A percentile compares a stretch with the other conserved stretches of the same genome.
Evolutionary conservation across 1,140 invertebrate species (phyloP).

Genomic region (Panulirus ornatus): DNA sequence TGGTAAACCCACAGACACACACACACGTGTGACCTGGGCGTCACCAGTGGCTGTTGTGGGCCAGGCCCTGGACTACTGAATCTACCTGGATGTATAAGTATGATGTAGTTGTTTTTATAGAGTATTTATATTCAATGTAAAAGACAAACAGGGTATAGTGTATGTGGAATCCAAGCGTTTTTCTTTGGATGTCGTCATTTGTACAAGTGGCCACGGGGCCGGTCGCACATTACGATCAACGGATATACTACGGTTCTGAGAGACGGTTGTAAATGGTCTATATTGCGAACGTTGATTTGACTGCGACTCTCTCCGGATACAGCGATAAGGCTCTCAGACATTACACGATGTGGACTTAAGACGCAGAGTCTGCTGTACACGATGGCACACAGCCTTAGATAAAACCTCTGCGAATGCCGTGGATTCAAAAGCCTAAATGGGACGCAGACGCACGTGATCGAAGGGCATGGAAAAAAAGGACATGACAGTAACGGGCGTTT

Average conservation of each 20-base stretch:
- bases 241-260: neutral
- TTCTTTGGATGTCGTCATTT: neutral
- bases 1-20: slow-evolving; percentile 21
- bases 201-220: no score
- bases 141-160: slow-evolving; percentile 10
- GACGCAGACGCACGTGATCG: no score
- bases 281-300: neutral
- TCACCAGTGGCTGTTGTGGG: neutral
- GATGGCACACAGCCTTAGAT: no score
- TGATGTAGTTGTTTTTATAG: slow-evolving; percentile 29
- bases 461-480: no score
- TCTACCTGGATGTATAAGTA: neutral
- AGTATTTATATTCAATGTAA: slow-evolving; percentile 11
- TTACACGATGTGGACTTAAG: neutral
- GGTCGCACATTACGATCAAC: no score
- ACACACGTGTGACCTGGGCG: neutral
- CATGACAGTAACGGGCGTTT: no score
- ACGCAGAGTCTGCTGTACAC: neutral
- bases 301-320: neutral
- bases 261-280: neutral
- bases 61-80: neutral
- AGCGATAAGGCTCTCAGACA: neutral
- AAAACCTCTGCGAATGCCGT: no score
- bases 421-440: no score
- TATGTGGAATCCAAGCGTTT: neutral